These are phyloP conservation scores for Aphaenogaster rudis DNA, from an alignment of 1,140 invertebrate genomes.

Conservation along the genomic window DNA sequence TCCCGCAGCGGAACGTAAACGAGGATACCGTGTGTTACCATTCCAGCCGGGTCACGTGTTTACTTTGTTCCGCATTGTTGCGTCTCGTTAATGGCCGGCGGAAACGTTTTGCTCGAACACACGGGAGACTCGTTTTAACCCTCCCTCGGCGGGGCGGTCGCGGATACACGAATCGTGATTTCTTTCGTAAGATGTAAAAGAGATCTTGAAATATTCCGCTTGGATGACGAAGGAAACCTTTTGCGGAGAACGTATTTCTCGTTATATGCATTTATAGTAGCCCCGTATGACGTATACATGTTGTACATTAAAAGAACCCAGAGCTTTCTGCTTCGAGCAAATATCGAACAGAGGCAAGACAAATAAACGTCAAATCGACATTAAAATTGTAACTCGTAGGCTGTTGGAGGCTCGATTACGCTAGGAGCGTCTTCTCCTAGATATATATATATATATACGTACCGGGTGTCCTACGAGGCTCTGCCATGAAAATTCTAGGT, in stretches of 20 bases:
- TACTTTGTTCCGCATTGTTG: conserved; percentile 85
- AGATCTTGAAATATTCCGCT: neutral
- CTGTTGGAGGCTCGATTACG: neutral
- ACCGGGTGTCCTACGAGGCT: conserved; percentile 92
- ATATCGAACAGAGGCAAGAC: neutral
- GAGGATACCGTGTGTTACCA: conserved; percentile 69
- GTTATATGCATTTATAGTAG: neutral
- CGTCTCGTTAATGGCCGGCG: conserved; percentile 77
- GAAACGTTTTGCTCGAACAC: conserved; percentile 54
- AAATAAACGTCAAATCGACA: neutral
- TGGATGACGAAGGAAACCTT: conserved; percentile 23
- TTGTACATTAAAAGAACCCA: neutral
- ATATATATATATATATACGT: conserved; percentile 83
- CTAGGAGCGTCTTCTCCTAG: neutral
- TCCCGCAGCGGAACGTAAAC: conserved; percentile 63
- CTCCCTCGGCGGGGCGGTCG: neutral
- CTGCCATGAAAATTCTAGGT: conserved; percentile 96
- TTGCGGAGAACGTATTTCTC: neutral
- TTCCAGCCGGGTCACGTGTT: conserved; percentile 78
- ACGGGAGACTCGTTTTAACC: conserved; percentile 1
- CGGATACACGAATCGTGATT: conserved; percentile 25
- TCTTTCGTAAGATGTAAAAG: conserved; percentile 12
- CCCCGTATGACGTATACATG: neutral
- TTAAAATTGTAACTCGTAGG: neutral
- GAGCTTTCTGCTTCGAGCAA: neutral